Evolutionary conservation across 2,888 invertebrate species (phyloP), one percentile per base, ranked within the genome.

Genomic region (Eupeodes luniger): DNA sequence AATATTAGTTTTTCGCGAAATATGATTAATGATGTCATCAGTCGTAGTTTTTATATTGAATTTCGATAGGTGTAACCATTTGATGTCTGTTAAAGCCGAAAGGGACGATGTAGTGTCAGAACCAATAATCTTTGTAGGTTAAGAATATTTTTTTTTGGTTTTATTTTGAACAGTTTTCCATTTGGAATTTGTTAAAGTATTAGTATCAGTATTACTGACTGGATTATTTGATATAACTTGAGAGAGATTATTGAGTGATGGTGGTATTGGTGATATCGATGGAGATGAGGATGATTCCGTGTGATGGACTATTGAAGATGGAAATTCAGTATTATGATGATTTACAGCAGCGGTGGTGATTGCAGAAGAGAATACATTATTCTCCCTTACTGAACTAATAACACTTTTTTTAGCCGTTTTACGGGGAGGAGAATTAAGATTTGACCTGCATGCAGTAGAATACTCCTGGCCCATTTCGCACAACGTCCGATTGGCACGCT

Each of bases 121-220:
- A 53, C 53, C 53, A 53, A 53, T 9, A 4, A 16, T 53, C 16
- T 53, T 53, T 53, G 6, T 53, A 16, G 16, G 53, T 53, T 53
- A 16, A 53, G 53, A 53, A 53, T 53, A 16, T 53, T 53, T 53
- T 53, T n/a, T n/a, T n/a, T n/a, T n/a, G n/a, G n/a, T n/a, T n/a
- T n/a, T n/a, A n/a, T n/a, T n/a, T n/a, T n/a, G n/a, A 53, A 53
- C 53, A 53, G 53, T 53, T 53, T 53, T 53, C 53, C 53, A 53
- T 53, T 53, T 2, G 53, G 16, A 53, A 53, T 53, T 53, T 16
- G 16, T 53, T 16, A 11, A n/a, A 7, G 53, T 16, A 9, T 16
- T 53, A 53, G 1, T 53, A 53, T 53, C 53, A 16, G 53, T 53
- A 53, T 53, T 47, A 47, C 6, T 47, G 44, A 9, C 44, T 7